Evolutionary conservation across 2,113 vertebrate species (phyloP), one percentile per base, ranked within the genome.

Genomic region (Ceyx margarethae): DNA sequence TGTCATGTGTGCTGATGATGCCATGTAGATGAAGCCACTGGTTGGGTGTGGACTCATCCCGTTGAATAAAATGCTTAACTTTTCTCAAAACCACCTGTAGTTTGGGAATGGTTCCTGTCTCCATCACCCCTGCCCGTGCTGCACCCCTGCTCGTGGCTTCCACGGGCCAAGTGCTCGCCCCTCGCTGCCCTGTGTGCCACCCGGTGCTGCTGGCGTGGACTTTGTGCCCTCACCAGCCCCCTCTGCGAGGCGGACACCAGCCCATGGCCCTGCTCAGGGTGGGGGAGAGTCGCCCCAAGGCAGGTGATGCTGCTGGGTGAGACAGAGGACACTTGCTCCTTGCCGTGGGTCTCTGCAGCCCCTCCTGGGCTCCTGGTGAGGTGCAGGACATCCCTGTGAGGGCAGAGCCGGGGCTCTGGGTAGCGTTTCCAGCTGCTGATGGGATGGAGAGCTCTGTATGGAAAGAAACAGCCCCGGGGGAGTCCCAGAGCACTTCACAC

Each of bases 41-140:
- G 97, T 97, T 98, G 98, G 98, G 98, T 96, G 98, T 98, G 98
- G 97, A 98, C 97, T 97, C 96, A 90, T 96, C 97, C 97, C 66
- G 77, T 97, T 96, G 95, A 98, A 98, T 98, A 98, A 98, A 98
- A 97, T 88, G 96, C 97, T 97, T 97, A 97, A 97, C 97, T 97
- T 98, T 98, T 97, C 97, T 97, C 96, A 97, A 60, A 85, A 3
- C 23, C 33, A 25, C 11, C 17, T 93, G 93, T 96, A 76, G 33
- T 96, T 95, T 96, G 68, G 17, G 50, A 56, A 6, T 57, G 8
- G 58, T 45, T 33, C n/a, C 51, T 73, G 71, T 11, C 33, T 62
- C 25, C 0, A 5, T 28, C 4, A 2, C 42, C 26, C 43, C 21
- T 29, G 76, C 76, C 31, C 3, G 31, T 19, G 56, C 56, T 11